A percentile compares a stretch with the other conserved stretches of the same genome.
Conservation (phyloP, 2,797 vertebrate species). For the Tragelaphus eurycerus region DNA sequence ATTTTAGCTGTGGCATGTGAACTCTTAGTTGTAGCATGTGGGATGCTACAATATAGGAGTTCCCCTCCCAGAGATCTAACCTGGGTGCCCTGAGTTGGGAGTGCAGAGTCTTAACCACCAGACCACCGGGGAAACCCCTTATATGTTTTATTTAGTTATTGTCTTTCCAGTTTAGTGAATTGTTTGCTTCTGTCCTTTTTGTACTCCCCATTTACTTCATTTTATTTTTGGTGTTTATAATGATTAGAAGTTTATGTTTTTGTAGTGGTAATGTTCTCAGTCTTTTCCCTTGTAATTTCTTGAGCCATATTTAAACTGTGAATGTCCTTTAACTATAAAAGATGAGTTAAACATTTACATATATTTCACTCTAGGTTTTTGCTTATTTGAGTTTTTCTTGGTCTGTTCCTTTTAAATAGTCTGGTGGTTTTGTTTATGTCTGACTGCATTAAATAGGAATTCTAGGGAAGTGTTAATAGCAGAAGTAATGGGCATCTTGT, state of each 20-base stretch:
- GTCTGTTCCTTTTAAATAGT: background rate
- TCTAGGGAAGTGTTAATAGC: background rate
- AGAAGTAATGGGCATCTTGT: background rate
- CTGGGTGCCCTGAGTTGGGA: background rate
- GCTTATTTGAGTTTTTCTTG: background rate
- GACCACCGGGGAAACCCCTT: background rate
- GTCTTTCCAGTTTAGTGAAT: background rate
- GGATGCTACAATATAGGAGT: background rate
- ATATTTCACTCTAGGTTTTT: background rate
- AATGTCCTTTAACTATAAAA: background rate
- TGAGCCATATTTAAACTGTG: background rate
- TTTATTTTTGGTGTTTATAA: background rate
- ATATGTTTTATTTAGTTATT: background rate
- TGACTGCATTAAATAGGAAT: background rate
- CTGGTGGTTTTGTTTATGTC: background rate
- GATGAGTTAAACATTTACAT: background rate
- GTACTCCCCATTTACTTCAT: background rate
- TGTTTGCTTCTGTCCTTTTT: background rate
- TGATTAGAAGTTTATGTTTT: background rate
- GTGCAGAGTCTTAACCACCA: background rate
- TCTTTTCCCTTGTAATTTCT: constrained; percentile 6
- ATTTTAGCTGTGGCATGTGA: background rate
- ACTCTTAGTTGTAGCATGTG: background rate
- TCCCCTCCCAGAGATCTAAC: background rate
- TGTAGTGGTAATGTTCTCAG: background rate